Conservation (phyloP, 2,888 invertebrate species). For the Saturnia pavonia region DNA sequence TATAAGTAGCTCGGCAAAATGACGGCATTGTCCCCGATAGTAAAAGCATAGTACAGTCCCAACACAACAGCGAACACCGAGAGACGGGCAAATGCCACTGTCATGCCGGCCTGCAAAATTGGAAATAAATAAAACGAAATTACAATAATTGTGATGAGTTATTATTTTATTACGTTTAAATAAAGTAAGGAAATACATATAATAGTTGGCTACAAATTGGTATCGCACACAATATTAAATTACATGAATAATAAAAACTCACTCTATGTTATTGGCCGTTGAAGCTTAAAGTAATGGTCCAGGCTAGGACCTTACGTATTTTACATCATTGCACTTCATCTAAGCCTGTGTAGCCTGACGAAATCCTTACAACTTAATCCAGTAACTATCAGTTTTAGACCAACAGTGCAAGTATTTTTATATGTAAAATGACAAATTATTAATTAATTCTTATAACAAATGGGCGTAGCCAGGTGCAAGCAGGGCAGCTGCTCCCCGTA, state of each 20-base stretch:
- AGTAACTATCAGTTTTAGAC: no score
- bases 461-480: no score
- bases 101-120: no score
- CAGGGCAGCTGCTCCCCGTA: no score
- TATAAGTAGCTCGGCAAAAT: no score
- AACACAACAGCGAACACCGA: no score
- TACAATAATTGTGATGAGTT: neutral
- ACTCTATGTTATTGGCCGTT: neutral
- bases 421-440: neutral
- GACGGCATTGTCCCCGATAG: no score
- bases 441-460: neutral
- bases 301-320: neutral
- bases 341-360: no score
- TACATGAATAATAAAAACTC: neutral
- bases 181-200: neutral
- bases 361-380: no score
- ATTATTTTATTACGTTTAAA: neutral
- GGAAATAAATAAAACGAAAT: neutral
- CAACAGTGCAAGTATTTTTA: neutral
- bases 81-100: no score
- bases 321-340: neutral
- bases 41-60: no score
- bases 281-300: neutral
- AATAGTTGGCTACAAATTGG: neutral
- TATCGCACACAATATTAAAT: neutral